A percentile compares a stretch with the other conserved stretches of the same genome.
Conservation (phyloP, 2,113 vertebrate species). For the Egretta garzetta region DNA sequence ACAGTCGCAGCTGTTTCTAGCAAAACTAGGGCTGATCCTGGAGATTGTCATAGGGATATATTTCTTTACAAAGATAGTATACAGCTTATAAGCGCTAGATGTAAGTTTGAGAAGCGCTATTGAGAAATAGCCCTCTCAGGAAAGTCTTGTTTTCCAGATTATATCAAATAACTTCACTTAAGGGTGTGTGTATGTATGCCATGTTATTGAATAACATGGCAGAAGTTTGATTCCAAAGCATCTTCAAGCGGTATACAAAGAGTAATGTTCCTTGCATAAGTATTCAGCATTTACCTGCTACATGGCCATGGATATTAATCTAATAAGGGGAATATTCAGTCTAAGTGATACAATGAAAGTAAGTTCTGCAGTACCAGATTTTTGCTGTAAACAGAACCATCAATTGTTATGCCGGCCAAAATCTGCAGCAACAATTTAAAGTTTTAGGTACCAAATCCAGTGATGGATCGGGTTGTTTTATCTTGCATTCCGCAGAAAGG, state of each 20-base stretch:
- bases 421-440: neutral
- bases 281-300: neutral
- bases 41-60: neutral
- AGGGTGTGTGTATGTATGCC: neutral
- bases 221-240: neutral
- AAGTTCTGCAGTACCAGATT: neutral
- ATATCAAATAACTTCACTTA: neutral
- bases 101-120: neutral
- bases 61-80: neutral
- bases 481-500: neutral
- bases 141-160: constrained; percentile 11
- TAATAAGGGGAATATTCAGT: neutral
- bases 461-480: neutral
- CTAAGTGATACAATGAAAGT: neutral
- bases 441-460: neutral
- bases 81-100: neutral
- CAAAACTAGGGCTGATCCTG: neutral
- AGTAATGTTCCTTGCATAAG: neutral
- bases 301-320: neutral
- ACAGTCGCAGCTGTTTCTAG: neutral
- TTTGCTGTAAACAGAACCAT: neutral
- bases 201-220: too few species aligned
- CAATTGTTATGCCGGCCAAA: neutral
- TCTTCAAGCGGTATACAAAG: neutral
- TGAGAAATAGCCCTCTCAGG: constrained; percentile 6